These are phyloP conservation scores for Clarias gariepinus DNA, from an alignment of 2,113 vertebrate genomes.

Conservation along the genomic window DNA sequence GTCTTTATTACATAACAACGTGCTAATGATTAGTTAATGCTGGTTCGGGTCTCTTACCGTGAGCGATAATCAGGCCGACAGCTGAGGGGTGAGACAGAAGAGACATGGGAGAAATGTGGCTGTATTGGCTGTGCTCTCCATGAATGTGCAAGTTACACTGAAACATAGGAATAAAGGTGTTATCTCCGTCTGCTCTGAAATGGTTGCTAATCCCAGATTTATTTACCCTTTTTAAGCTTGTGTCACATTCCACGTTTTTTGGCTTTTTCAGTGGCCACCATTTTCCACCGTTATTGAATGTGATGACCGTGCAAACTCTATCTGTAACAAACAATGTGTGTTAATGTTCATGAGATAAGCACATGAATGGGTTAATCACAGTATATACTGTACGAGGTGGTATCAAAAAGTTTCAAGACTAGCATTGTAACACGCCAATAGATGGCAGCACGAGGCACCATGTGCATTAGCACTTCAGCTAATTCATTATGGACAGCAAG, in stretches of 20 bases:
- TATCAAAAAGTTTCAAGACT: no score
- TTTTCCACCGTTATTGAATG: constrained; percentile 74
- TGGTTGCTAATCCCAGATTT: background rate
- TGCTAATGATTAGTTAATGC: background rate
- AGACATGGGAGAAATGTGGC: constrained; percentile 70
- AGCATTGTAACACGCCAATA: no score
- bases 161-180: constrained; percentile 12
- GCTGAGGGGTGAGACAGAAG: constrained; percentile 72
- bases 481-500: no score
- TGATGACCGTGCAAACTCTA: constrained; percentile 75
- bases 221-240: constrained; percentile 59
- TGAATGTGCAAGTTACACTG: constrained; percentile 81
- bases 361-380: background rate
- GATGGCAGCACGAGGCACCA: no score
- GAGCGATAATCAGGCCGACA: constrained; percentile 74
- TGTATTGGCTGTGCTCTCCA: constrained; percentile 74
- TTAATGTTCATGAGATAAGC: background rate
- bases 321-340: constrained; percentile 61
- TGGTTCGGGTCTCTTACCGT: constrained; percentile 63
- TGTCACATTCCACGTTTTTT: constrained; percentile 69
- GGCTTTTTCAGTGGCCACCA: constrained; percentile 74
- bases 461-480: no score
- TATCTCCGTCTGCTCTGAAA: background rate
- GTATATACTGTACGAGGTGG: no score
- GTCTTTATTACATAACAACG: background rate